Evolutionary conservation across 2,113 vertebrate genomes (phyloP).

Genomic region (Zosterops japonicus): DNA sequence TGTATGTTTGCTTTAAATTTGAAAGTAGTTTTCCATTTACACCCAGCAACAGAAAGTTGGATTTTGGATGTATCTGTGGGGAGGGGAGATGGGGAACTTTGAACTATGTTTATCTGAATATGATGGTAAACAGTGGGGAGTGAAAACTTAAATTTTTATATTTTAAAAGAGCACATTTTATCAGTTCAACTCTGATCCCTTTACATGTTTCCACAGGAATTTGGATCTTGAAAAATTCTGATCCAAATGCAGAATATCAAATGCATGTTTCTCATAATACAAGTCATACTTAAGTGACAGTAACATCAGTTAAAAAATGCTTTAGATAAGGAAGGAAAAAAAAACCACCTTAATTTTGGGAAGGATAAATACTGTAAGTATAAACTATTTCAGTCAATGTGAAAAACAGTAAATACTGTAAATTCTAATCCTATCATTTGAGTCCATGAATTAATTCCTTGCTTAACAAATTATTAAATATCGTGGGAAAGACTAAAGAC

Average conservation of each 20-base stretch:
- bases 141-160: not conserved
- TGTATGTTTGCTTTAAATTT: constrained; percentile 27
- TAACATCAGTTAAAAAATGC: not conserved
- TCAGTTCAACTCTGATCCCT: not conserved
- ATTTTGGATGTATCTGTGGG: not conserved
- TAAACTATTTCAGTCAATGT: not conserved
- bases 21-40: not conserved
- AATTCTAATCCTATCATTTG: not conserved
- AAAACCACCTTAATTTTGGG: not conserved
- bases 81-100: not conserved
- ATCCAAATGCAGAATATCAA: not conserved
- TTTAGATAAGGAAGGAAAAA: not conserved
- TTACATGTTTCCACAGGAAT: not conserved
- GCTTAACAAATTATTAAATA: not conserved
- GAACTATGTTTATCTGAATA: not conserved
- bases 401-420: not conserved
- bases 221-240: not conserved
- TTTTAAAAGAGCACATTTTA: not conserved
- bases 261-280: not conserved
- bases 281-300: not conserved
- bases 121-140: not conserved
- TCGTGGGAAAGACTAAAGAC: not conserved
- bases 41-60: not conserved
- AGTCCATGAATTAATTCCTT: not conserved
- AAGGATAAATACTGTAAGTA: not conserved